phyloP scores from a whole-genome alignment of 2,797 vertebrate species.

The Benthosema pterotum region DNA sequence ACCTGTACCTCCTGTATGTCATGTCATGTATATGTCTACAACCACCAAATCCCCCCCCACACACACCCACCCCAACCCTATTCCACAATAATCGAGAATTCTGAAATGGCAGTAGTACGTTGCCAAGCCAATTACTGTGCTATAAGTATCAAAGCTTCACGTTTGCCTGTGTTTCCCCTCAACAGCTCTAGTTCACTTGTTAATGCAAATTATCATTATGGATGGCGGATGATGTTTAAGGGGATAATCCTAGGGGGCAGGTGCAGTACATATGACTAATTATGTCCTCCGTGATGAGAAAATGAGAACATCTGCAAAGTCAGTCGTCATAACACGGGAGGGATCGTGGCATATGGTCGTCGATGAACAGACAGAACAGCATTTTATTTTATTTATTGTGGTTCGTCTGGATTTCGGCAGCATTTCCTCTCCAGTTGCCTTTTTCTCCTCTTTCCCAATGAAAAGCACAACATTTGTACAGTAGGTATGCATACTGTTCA shows the following conservation, averaged over 20 bases:
- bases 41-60: neutral
- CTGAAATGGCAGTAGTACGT: neutral
- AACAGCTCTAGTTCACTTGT: neutral
- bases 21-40: neutral
- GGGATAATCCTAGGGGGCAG: constrained; percentile 22
- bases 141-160: neutral
- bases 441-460: neutral
- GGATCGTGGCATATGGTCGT: constrained; percentile 13
- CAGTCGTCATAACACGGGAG: constrained; percentile 24
- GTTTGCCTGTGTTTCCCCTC: neutral
- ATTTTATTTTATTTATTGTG: constrained; percentile 27
- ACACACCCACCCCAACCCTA: no score
- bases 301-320: constrained; percentile 29
- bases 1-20: constrained; percentile 19
- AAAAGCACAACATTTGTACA: constrained; percentile 12
- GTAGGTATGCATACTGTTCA: constrained; percentile 11
- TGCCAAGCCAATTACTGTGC: constrained; percentile 1
- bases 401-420: neutral
- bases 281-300: constrained; percentile 30
- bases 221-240: constrained; percentile 37
- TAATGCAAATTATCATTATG: constrained; percentile 22
- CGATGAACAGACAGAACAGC: constrained; percentile 5
- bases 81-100: neutral
- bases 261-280: constrained; percentile 23
- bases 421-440: neutral